Evolutionary conservation across 2,888 invertebrate genomes (phyloP).

Genomic region (Caenorhabditis sp.): DNA sequence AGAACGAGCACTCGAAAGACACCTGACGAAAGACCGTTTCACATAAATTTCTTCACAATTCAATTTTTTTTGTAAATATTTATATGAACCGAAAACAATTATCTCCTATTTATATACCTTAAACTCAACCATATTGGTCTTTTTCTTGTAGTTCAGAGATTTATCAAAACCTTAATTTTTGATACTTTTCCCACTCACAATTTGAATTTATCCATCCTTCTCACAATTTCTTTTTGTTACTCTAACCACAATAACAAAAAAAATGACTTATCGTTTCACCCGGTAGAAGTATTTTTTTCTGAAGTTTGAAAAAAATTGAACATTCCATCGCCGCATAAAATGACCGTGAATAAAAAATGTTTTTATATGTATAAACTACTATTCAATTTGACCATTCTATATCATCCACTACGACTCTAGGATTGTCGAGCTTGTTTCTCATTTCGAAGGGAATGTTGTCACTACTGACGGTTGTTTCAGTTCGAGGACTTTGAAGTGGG

Average conservation of each 20-base stretch:
- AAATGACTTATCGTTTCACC: slow-evolving; percentile 3
- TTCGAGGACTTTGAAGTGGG: slow-evolving; percentile 30
- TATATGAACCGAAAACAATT: slow-evolving; percentile 1
- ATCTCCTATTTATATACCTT: not conserved
- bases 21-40: slow-evolving; percentile 39
- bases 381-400: slow-evolving; percentile 22
- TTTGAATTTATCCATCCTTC: not conserved
- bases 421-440: slow-evolving; percentile 8
- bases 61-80: slow-evolving; percentile 7
- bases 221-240: not conserved
- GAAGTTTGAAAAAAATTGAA: slow-evolving; percentile 3
- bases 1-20: slow-evolving; percentile 41
- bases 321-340: slow-evolving; percentile 7
- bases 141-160: not conserved
- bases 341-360: not conserved
- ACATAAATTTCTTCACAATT: slow-evolving; percentile 9
- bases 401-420: slow-evolving; percentile 25
- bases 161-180: not conserved
- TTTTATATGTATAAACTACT: not conserved
- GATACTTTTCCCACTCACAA: not conserved
- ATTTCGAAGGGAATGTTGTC: slow-evolving; percentile 15
- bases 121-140: not conserved
- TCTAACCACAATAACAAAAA: not conserved
- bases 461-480: slow-evolving; percentile 23
- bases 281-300: slow-evolving; percentile 17